phyloP scores from a whole-genome alignment of 2,888 invertebrate genomes.

The Amphipoea oculea region DNA sequence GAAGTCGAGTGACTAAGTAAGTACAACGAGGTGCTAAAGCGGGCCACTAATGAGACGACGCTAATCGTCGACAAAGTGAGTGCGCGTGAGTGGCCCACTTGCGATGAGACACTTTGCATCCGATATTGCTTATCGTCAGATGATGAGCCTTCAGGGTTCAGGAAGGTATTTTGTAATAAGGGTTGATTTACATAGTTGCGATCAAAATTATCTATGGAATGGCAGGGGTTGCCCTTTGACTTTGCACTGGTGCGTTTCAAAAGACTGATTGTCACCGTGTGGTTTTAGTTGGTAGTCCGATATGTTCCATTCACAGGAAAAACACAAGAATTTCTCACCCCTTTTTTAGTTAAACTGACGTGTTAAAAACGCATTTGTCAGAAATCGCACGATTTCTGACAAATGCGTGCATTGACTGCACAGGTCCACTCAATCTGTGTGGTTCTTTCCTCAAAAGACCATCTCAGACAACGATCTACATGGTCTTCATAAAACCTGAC shows the following conservation, averaged over 20 bases:
- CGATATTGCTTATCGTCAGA: constrained; percentile 60
- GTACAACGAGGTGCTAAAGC: constrained; percentile 61
- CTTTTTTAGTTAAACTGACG: background rate
- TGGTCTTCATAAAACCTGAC: too few species aligned
- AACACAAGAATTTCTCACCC: background rate
- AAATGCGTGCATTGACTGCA: too few species aligned
- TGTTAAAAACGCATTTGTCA: background rate
- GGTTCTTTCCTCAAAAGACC: too few species aligned
- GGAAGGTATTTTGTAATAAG: constrained; percentile 7
- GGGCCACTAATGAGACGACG: constrained; percentile 74
- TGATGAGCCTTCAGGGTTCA: constrained; percentile 19
- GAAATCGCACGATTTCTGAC: background rate
- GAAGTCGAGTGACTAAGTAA: constrained; percentile 52
- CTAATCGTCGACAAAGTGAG: constrained; percentile 80
- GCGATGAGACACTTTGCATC: constrained; percentile 58
- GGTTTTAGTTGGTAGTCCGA: background rate
- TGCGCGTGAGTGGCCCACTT: constrained; percentile 67
- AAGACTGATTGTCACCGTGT: background rate
- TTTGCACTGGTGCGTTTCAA: background rate
- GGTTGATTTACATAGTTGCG: constrained; percentile 41
- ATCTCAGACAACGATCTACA: too few species aligned
- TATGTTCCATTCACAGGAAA: background rate
- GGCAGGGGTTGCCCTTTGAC: too few species aligned
- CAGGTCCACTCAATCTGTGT: too few species aligned
- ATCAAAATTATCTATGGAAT: background rate